A percentile compares a stretch with the other conserved stretches of the same genome.
These are phyloP conservation scores for Pluvianellus socialis DNA, from an alignment of 2,113 vertebrate genomes.

Conservation along the genomic window DNA sequence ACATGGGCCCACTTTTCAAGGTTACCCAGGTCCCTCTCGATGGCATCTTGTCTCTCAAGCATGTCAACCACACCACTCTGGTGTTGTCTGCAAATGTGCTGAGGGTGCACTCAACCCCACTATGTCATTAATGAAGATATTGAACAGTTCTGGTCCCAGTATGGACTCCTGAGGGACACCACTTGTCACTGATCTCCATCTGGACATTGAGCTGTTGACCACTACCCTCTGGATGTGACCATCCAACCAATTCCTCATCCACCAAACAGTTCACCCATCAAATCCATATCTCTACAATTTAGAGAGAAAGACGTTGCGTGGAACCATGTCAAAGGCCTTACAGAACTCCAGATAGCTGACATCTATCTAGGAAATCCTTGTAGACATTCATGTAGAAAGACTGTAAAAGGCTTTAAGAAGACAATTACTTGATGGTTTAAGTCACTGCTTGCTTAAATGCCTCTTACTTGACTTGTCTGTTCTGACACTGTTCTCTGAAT, in stretches of 20 bases:
- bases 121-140: neutral
- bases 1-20: neutral
- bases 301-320: neutral
- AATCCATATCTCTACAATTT: neutral
- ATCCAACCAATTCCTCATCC: neutral
- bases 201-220: neutral
- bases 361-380: neutral
- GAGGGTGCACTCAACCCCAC: neutral
- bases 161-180: neutral
- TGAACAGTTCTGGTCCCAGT: neutral
- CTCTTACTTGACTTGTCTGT: neutral
- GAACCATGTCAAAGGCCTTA: neutral
- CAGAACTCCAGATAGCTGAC: neutral
- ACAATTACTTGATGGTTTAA: neutral
- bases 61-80: neutral
- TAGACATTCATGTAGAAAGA: neutral
- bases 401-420: neutral
- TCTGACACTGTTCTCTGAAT: neutral
- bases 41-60: neutral
- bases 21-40: neutral
- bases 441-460: neutral
- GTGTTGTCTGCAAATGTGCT: neutral
- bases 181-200: neutral
- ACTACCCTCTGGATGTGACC: neutral
- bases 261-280: neutral